Base-by-base conservation (phyloP, 1,140 invertebrate genomes). In the Teleogryllus occipitalis region DNA sequence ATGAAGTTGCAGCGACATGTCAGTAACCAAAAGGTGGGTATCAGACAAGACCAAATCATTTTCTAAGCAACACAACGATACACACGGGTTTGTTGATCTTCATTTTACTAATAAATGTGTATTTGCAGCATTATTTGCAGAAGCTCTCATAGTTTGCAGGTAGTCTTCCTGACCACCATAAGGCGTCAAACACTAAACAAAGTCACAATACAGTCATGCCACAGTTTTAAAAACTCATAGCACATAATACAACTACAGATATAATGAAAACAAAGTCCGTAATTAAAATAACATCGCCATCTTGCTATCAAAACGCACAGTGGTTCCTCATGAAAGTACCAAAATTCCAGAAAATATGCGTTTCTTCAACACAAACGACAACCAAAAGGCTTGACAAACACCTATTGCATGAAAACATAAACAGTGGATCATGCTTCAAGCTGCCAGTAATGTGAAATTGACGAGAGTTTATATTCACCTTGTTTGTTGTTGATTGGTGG, bases 401-500 rank as follows among this genome's bases (percentile, higher is more conserved):
- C 78, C 73, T 65, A 79, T 27, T 75, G 49, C n/a, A 22, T 10
- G 79, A 46, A 81, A 76, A 79, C 78, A 79, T 47, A 72, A 48
- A 74, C 46, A 54, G 22, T 47, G 78, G 39, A 27, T 39, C 78
- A 79, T 79, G 78, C 78, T 79, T 79, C 47, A 81, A 76, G 48
- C 75, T 76, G 48, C 75, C 78, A 79, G 72, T 79, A 75, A 73
- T 27, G 14, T 15, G 46, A 77, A 73, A 73, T 76, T 76, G 47
- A 76, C 74, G 21, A 47, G 48, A 76, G 76, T 47, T 77, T 27
- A 81, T 81, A 81, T 81, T 81, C 81, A 81, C 81, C 81, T 81
- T 78, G 72, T 81, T 75, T 80, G 80, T 81, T 81, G 81, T 81
- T 81, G 81, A 81, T 47, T 81, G 72, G 47, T 80, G 73, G 76